phyloP scores from a whole-genome alignment of 1,140 invertebrate species.

The Papilio dardanus region DNA sequence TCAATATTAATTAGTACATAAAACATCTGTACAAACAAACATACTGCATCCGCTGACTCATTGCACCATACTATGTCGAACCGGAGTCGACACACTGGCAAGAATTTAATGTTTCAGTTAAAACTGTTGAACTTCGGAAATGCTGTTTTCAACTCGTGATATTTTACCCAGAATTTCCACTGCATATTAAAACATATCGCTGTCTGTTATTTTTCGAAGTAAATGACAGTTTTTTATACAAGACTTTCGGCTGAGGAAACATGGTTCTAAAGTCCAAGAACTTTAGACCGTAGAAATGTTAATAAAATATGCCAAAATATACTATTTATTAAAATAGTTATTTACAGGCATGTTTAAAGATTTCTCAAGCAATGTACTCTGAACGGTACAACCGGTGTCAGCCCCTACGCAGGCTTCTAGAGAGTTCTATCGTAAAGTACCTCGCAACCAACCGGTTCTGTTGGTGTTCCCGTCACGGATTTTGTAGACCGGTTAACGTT shows the following conservation, averaged over 20 bases:
- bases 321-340: too few relatives aligned
- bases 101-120: neutral
- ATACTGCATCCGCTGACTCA: conserved; percentile 11
- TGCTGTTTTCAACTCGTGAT: too few relatives aligned
- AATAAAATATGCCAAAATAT: too few relatives aligned
- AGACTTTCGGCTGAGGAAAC: too few relatives aligned
- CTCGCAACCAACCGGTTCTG: conserved; percentile 21
- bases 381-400: conserved; percentile 2
- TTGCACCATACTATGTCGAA: neutral
- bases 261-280: too few relatives aligned
- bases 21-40: conserved; percentile 14
- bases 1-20: conserved; percentile 16
- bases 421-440: conserved; percentile 18
- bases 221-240: too few relatives aligned
- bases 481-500: conserved; percentile 11
- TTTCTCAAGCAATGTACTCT: neutral
- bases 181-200: too few relatives aligned
- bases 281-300: too few relatives aligned
- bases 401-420: conserved; percentile 26
- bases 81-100: neutral
- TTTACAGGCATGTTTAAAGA: too few relatives aligned
- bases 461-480: neutral
- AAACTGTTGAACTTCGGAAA: too few relatives aligned
- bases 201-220: too few relatives aligned
- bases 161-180: too few relatives aligned